Conservation (phyloP, 1,140 invertebrate genomes). For the Protaetia brevitarsis region DNA sequence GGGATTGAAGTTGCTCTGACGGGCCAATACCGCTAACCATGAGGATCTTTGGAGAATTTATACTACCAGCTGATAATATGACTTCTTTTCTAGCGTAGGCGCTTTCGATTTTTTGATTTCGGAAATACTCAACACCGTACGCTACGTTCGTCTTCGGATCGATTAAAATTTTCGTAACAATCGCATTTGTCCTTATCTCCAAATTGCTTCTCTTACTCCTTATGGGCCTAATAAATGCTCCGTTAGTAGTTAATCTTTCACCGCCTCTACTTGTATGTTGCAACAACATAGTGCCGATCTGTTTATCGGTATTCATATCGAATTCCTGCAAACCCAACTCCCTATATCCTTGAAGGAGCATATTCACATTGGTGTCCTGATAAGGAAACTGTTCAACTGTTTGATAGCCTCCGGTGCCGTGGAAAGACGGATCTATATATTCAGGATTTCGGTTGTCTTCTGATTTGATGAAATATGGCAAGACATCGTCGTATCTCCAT, state of each 20-base stretch:
- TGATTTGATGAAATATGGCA: constrained; percentile 55
- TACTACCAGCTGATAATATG: constrained; percentile 66
- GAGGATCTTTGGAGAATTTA: constrained; percentile 70
- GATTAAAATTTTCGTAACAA: constrained; percentile 70
- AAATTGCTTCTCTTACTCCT: constrained; percentile 68
- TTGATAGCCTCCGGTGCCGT: constrained; percentile 57
- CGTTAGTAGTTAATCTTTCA: constrained; percentile 65
- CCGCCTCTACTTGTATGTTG: constrained; percentile 62
- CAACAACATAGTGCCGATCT: constrained; percentile 58
- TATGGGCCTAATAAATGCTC: constrained; percentile 70
- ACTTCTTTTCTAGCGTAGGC: constrained; percentile 65
- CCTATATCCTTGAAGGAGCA: constrained; percentile 57
- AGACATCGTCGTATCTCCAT: constrained; percentile 54
- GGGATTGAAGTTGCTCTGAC: constrained; percentile 55
- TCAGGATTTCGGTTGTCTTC: constrained; percentile 53
- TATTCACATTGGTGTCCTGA: constrained; percentile 55
- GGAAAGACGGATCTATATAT: constrained; percentile 51
- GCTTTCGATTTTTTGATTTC: constrained; percentile 50
- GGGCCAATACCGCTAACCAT: constrained; percentile 76
- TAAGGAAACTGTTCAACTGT: constrained; percentile 62
- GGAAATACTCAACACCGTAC: constrained; percentile 64
- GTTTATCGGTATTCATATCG: constrained; percentile 56
- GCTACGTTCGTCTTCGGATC: constrained; percentile 66
- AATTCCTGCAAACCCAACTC: constrained; percentile 56
- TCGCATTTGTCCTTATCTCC: constrained; percentile 63